phyloP scores from a whole-genome alignment of 2,113 vertebrate species.

The Camelus bactrianus region DNA sequence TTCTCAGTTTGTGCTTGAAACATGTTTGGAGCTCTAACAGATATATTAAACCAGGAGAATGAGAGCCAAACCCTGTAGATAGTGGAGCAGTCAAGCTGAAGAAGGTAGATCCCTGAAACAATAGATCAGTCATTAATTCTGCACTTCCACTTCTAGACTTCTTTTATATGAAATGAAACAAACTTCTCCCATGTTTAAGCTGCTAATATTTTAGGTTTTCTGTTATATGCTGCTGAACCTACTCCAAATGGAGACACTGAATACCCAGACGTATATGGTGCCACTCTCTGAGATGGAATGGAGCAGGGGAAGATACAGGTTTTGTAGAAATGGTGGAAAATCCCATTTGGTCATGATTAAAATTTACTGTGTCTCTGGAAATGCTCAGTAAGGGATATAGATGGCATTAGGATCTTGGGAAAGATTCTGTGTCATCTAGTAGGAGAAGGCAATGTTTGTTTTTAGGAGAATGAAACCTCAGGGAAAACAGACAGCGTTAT shows the following conservation, averaged over 20 bases:
- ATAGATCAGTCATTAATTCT: background rate
- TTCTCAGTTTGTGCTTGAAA: slow-evolving; percentile 51
- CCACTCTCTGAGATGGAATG: background rate
- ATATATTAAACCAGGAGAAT: background rate
- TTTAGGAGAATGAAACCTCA: slow-evolving; percentile 27
- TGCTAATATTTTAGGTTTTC: slow-evolving; percentile 23
- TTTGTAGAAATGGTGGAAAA: slow-evolving; percentile 14
- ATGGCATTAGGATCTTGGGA: slow-evolving; percentile 2
- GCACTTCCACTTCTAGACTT: background rate
- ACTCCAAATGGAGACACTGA: background rate
- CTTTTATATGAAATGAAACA: background rate
- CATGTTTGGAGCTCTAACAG: background rate
- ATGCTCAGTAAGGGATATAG: background rate
- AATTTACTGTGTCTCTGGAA: slow-evolving; percentile 41
- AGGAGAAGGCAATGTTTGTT: slow-evolving; percentile 6
- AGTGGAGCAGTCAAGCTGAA: background rate
- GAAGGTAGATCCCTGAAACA: background rate
- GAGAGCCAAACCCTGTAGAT: background rate
- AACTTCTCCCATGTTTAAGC: background rate
- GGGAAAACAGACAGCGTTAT: background rate
- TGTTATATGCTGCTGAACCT: background rate
- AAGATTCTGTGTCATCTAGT: slow-evolving; percentile 46
- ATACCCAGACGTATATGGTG: background rate
- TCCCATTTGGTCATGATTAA: slow-evolving; percentile 24
- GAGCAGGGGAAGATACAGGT: background rate